Conservation (phyloP, 2,797 vertebrate species). For the Macropodus opercularis region DNA sequence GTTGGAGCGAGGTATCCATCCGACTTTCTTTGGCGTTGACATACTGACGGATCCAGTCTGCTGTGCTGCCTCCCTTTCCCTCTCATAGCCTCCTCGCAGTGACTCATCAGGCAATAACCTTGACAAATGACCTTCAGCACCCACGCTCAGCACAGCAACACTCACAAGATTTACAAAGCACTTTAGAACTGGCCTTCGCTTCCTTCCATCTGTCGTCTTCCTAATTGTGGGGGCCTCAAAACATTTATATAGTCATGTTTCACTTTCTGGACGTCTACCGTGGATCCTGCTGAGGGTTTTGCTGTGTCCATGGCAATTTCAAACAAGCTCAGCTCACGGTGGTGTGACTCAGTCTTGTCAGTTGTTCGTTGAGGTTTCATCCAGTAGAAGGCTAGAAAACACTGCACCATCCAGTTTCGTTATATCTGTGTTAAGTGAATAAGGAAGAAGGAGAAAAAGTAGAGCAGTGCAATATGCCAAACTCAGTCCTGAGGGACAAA, state of each 20-base stretch:
- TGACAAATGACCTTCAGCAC: slow-evolving; percentile 73
- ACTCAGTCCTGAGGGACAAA: slow-evolving; percentile 52
- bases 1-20: slow-evolving; percentile 37
- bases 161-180: slow-evolving; percentile 62
- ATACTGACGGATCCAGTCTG: slow-evolving; percentile 47
- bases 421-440: slow-evolving; percentile 23
- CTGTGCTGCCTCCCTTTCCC: slow-evolving; percentile 42
- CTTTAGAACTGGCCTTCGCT: slow-evolving; percentile 43
- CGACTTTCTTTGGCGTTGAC: slow-evolving; percentile 37
- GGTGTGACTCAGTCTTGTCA: slow-evolving; percentile 4
- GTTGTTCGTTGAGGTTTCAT: slow-evolving; percentile 9
- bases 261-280: slow-evolving; percentile 30
- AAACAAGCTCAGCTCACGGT: slow-evolving; percentile 1
- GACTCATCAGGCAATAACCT: slow-evolving; percentile 73
- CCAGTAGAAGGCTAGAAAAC: not conserved
- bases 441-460: slow-evolving; percentile 46
- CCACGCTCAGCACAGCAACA: slow-evolving; percentile 50
- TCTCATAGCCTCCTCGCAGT: slow-evolving; percentile 34
- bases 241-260: slow-evolving; percentile 43
- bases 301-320: slow-evolving; percentile 8
- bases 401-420: slow-evolving; percentile 20
- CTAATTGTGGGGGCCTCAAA: slow-evolving; percentile 32
- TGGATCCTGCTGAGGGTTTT: slow-evolving; percentile 22
- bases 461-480: slow-evolving; percentile 59
- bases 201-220: slow-evolving; percentile 47